Conservation (phyloP, 2,797 vertebrate species). For the Lepilemur ruficaudatus region DNA sequence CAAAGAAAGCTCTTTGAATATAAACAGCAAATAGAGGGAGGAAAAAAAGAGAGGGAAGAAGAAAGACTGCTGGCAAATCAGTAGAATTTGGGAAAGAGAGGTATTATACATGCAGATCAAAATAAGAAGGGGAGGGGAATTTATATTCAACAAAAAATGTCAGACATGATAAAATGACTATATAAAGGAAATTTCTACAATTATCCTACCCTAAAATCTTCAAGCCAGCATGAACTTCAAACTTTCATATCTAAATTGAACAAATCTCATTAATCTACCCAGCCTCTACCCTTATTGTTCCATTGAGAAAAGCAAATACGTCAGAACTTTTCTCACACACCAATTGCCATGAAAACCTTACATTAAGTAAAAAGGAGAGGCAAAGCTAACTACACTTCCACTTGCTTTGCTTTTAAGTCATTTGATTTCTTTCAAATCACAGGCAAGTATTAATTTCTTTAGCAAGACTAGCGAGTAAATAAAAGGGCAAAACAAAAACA, state of each 20-base stretch:
- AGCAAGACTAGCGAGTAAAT: neutral
- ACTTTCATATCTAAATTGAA: neutral
- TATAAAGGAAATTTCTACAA: neutral
- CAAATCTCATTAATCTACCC: neutral
- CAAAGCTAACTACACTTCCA: neutral
- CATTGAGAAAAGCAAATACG: neutral
- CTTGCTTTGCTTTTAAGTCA: slow-evolving; percentile 27
- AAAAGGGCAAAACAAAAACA: neutral
- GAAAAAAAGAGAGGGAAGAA: neutral
- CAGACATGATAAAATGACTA: neutral
- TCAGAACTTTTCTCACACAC: neutral
- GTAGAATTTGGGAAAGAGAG: neutral
- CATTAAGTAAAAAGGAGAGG: neutral
- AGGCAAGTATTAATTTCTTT: slow-evolving; percentile 24
- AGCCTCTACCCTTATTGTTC: neutral
- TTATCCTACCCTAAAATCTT: neutral
- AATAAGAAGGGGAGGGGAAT: neutral
- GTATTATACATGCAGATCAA: neutral
- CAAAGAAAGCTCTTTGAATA: slow-evolving; percentile 71
- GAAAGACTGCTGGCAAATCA: slow-evolving; percentile 21
- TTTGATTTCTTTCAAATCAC: slow-evolving; percentile 23
- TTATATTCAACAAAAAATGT: neutral
- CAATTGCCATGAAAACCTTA: neutral
- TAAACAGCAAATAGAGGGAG: slow-evolving; percentile 15
- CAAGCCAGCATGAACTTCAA: neutral